phyloP scores from a whole-genome alignment of 1,140 invertebrate genomes.

The Chlorops oryzae region DNA sequence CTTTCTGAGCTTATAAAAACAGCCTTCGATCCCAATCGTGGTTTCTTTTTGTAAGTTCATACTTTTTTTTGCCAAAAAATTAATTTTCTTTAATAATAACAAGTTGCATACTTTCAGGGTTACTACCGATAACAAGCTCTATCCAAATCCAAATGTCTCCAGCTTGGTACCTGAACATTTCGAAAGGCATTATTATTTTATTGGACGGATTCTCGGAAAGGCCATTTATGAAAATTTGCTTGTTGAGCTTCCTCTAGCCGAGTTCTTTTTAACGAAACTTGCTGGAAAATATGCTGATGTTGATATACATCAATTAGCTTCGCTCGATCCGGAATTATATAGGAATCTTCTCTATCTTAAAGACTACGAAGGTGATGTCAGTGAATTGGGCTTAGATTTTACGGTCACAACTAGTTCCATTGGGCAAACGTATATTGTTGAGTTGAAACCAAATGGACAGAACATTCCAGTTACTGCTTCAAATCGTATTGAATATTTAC shows the following conservation, averaged over 20 bases:
- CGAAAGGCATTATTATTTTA: constrained; percentile 89
- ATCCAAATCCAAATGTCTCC: constrained; percentile 89
- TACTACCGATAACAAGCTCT: constrained; percentile 87
- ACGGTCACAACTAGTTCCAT: constrained; percentile 84
- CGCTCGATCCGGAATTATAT: constrained; percentile 87
- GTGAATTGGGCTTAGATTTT: constrained; percentile 85
- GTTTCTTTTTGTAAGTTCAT: constrained; percentile 65
- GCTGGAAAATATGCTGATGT: constrained; percentile 72
- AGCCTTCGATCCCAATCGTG: constrained; percentile 93
- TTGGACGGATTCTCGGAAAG: constrained; percentile 92
- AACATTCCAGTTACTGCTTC: constrained; percentile 84
- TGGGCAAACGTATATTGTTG: constrained; percentile 81
- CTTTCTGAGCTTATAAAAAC: constrained; percentile 86
- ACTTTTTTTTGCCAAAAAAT: not conserved
- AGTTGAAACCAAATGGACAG: constrained; percentile 82
- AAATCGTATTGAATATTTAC: constrained; percentile 95
- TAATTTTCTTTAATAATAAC: not conserved
- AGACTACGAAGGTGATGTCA: constrained; percentile 71
- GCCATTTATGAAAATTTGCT: constrained; percentile 92
- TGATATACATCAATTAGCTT: constrained; percentile 89
- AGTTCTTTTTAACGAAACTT: constrained; percentile 86
- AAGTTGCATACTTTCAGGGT: constrained; percentile 48
- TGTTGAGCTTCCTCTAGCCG: constrained; percentile 88
- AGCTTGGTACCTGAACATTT: constrained; percentile 79
- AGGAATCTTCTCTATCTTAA: constrained; percentile 84